A percentile compares a stretch with the other conserved stretches of the same genome.
Evolutionary conservation across 2,797 vertebrate genomes (phyloP).

Genomic region (Sebastes diaconus): DNA sequence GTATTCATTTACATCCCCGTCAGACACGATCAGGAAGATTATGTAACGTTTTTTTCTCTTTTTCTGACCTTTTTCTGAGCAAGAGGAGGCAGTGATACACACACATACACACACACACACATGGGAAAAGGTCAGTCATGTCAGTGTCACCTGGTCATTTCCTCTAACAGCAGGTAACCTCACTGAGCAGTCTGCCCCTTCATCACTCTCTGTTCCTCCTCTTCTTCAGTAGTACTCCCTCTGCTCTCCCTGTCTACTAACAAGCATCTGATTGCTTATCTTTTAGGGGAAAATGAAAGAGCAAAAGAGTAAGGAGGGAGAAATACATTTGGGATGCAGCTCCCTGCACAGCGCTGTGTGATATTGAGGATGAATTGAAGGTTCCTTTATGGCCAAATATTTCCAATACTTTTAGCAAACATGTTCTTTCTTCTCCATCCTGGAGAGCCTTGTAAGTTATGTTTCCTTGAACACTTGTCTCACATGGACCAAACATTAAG

Average conservation of each 20-base stretch:
- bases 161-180: slow-evolving; percentile 27
- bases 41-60: neutral
- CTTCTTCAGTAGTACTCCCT: neutral
- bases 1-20: neutral
- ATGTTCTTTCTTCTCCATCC: neutral
- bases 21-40: neutral
- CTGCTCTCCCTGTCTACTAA: neutral
- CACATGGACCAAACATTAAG: neutral
- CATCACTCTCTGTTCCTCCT: slow-evolving; percentile 5
- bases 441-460: neutral
- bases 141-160: slow-evolving; percentile 51
- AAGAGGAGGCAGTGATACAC: slow-evolving; percentile 9
- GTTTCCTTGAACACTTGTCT: slow-evolving; percentile 24
- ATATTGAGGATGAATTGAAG: neutral
- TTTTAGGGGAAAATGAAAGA: neutral
- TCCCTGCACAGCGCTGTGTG: neutral
- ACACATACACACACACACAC: neutral
- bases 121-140: slow-evolving; percentile 51
- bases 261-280: neutral
- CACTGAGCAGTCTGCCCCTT: neutral
- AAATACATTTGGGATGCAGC: neutral
- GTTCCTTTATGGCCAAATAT: neutral
- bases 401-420: neutral
- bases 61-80: slow-evolving; percentile 45
- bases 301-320: neutral